A percentile compares a stretch with the other conserved stretches of the same genome.
Evolutionary conservation across 1,140 invertebrate genomes (phyloP).

Genomic region (Oncopodura yosiiana): DNA sequence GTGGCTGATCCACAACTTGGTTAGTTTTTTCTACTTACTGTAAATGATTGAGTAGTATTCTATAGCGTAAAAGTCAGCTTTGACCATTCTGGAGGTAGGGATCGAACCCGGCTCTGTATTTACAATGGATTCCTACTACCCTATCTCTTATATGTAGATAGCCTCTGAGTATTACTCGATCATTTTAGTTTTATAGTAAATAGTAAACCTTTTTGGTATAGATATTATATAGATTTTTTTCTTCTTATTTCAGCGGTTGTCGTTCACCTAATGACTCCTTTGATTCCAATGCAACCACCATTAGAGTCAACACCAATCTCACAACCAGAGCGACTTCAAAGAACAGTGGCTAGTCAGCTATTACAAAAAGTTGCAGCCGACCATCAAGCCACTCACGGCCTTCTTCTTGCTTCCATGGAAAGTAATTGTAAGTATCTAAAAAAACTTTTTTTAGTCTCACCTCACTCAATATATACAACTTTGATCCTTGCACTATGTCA

Average conservation of each 20-base stretch:
- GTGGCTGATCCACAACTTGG: constrained; percentile 78
- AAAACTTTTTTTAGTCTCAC: constrained; percentile 4
- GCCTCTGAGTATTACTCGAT: background rate
- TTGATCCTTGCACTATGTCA: background rate
- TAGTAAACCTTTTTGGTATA: constrained; percentile 24
- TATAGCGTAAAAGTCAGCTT: constrained; percentile 20
- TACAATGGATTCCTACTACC: no score
- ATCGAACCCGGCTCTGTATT: no score
- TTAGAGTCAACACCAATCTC: constrained; percentile 68
- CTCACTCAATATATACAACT: background rate
- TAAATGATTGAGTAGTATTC: no score
- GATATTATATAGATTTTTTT: constrained; percentile 6
- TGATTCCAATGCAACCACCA: constrained; percentile 63
- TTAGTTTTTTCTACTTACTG: constrained; percentile 12
- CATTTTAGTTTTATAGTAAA: constrained; percentile 19
- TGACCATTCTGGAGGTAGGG: no score
- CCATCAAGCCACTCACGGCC: constrained; percentile 61
- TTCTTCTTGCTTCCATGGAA: constrained; percentile 79
- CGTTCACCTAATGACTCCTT: constrained; percentile 74
- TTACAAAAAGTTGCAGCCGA: constrained; percentile 60
- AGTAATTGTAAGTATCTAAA: constrained; percentile 54
- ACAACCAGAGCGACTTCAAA: constrained; percentile 63
- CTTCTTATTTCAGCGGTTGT: constrained; percentile 45
- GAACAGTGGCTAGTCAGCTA: constrained; percentile 62
- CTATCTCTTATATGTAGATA: constrained; percentile 21